Base-by-base conservation (phyloP, 2,888 invertebrate species). In the Caenorhabditis sp. region DNA sequence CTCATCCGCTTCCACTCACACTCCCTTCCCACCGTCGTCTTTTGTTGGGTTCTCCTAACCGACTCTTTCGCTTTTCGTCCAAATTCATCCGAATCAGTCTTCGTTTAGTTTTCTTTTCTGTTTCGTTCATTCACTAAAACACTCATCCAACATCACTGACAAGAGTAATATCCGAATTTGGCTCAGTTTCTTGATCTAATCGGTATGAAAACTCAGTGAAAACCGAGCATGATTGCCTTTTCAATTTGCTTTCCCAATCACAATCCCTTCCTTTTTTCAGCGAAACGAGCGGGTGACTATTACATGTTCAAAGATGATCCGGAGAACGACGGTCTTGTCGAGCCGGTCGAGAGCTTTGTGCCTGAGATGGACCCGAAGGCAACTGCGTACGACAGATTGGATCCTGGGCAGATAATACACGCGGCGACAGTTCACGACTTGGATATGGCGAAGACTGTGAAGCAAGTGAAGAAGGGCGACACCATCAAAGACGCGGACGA, bases 261-360 rank as follows among this genome's bases (percentile, higher is more conserved):
- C 39, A 39, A n/a, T 11, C 7, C n/a, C 39, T 39, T 20, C 13
- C 30, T 32, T 20, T 74, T 90, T 89, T 58, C 91, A 99, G 99
- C 98, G 58, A 94, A 98, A 72, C 93, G 97, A 58, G 96, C 96
- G 74, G 99, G 98, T 17, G 99, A 99, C 91, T 98, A 99, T 91
- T 98, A 96, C 91, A 96, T 99, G 95, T 99, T 99, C 91, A 96
- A 97, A 89, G 96, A 96, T 83, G 92, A 90, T 37, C 87, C 90
- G 13, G 82, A 82, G 52, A 74, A 74, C 20, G 87, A 87, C 61
- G 85, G 85, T 46, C 78, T 87, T 15, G 80, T 80, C 20, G 76
- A 77, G 24, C 86, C 87, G 9, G 81, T 82, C 8, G 86, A 88
- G 37, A 79, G 80, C 17, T 86, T 81, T 53, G 87, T 89, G 20